Evolutionary conservation across 1,140 invertebrate genomes (phyloP), one percentile per base, ranked within the genome.

Genomic region (Aphelinus atriplicis): DNA sequence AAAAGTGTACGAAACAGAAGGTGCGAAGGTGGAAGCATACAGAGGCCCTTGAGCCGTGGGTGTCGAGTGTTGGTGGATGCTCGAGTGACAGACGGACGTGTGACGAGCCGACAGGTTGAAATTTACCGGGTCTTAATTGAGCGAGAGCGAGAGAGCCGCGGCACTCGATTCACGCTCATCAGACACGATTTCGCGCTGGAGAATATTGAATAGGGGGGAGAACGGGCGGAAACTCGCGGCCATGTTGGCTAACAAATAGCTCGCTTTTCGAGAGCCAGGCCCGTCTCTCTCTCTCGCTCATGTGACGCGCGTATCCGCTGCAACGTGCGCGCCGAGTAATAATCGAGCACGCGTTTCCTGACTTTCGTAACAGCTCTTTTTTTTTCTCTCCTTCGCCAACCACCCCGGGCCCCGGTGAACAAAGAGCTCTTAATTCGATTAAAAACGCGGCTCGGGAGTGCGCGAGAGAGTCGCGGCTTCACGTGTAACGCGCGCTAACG

Each of bases 291-390:
- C 51, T 42, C 58, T 56, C 43, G 48, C 61, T 58, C 72, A 62
- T 53, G 71, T 80, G 79, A 84, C 79, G 79, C 65, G 62, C 78
- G 77, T 81, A 81, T 84, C 83, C 83, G 83, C 77, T 80, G 3
- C 46, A 7, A 26, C 26, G 26, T 26, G 26, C 46, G 62, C 46
- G 10, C 3, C 7, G 5, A 10, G 50, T 1, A 7, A 56, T 66
- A 66, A 66, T 66, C 26, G 56, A n/a, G 48, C 64, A 51, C 51
- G 73, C 76, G 69, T 71, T 82, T 80, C 72, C 72, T 73, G 69
- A n/a, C 46, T 64, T 55, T 57, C 55, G 43, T 58, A 68, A 68
- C 46, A 43, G 6, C 55, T 56, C 50, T 55, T 58, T 53, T 58
- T 26, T 26, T 26, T 26, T 26, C 26, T 26, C 26, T 26, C 26